Base-by-base conservation (phyloP, 2,113 vertebrate genomes). In the Percina caprodes region DNA sequence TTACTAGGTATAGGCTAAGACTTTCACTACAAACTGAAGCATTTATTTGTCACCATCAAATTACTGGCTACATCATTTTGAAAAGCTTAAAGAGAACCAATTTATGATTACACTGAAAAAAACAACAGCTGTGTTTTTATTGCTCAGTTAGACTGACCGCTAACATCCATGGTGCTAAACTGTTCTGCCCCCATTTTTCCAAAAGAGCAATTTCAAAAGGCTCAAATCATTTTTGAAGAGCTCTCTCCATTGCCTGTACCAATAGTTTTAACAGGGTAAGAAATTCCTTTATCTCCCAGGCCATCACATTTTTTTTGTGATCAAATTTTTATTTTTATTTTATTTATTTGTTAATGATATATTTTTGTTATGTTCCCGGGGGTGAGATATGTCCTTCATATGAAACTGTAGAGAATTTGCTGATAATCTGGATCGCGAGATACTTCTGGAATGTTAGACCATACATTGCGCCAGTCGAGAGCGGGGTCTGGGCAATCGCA, bases 131-230 rank as follows among this genome's bases (percentile, higher is more conserved):
- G 46, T 35, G 4, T 58, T 60, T 65, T 54, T n/a, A 61, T 67
- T 11, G 35, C 35, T 6, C 21, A 11, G 30, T 45, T 7, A 60
- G 35, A 59, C 15, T 56, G 11, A 6, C 69, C 12, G 2, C 14
- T 12, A 42, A 58, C 21, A 51, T 55, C 60, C 48, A 23, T 56
- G 61, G 61, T 42, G 26, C 52, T 65, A 58, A 73, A 55, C 42
- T n/a, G n/a, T n/a, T 46, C 51, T 10, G 7, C 49, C 30, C 39
- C 69, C 65, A 61, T 48, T 78, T 61, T 79, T 67, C 70, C 24
- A 70, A 39, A 51, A 70, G 75, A 71, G 66, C 54, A 67, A 79
- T 82, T 86, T 82, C 39, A 74, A 74, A 23, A 52, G 21, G 15
- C 42, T 69, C 0, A 4, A 74, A 78, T 76, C 16, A 71, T 69